phyloP scores from a whole-genome alignment of 1,140 invertebrate genomes.

The Hycleus phaleratus region DNA sequence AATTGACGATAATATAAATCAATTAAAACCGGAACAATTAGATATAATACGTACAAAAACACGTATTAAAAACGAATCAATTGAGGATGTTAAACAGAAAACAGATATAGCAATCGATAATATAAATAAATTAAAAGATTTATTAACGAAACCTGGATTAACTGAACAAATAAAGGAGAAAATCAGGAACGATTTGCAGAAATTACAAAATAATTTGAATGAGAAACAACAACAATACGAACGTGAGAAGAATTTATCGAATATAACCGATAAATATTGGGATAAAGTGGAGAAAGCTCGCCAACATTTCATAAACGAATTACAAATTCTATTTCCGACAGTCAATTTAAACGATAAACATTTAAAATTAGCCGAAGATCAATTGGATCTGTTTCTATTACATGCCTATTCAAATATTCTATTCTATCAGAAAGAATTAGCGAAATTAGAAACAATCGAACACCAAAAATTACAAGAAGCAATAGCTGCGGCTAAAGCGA shows the following conservation, averaged over 20 bases:
- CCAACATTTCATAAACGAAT: conserved; percentile 61
- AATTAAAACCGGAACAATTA: conserved; percentile 47
- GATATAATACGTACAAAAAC: conserved; percentile 53
- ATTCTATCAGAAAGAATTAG: conserved; percentile 63
- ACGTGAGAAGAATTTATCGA: conserved; percentile 46
- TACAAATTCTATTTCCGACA: conserved; percentile 63
- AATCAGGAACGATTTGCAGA: conserved; percentile 49
- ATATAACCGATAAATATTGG: conserved; percentile 63
- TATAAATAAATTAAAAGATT: conserved; percentile 39
- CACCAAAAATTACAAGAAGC: conserved; percentile 55
- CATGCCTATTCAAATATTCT: conserved; percentile 58
- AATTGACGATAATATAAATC: conserved; percentile 50
- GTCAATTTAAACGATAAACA: conserved; percentile 58
- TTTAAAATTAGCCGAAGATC: conserved; percentile 52
- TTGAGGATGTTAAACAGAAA: conserved; percentile 47
- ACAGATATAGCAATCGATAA: conserved; percentile 36
- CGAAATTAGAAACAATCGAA: conserved; percentile 56
- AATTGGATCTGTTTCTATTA: conserved; percentile 61
- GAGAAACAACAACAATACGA: conserved; percentile 51
- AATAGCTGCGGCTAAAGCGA: conserved; percentile 48
- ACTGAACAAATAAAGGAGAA: conserved; percentile 36
- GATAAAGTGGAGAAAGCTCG: conserved; percentile 60
- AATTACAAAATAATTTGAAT: conserved; percentile 53
- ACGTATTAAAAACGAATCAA: conserved; percentile 44
- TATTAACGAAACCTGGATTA: conserved; percentile 33